These are phyloP conservation scores for Jaculus jaculus DNA, from an alignment of 2,113 vertebrate species.

Conservation along the genomic window DNA sequence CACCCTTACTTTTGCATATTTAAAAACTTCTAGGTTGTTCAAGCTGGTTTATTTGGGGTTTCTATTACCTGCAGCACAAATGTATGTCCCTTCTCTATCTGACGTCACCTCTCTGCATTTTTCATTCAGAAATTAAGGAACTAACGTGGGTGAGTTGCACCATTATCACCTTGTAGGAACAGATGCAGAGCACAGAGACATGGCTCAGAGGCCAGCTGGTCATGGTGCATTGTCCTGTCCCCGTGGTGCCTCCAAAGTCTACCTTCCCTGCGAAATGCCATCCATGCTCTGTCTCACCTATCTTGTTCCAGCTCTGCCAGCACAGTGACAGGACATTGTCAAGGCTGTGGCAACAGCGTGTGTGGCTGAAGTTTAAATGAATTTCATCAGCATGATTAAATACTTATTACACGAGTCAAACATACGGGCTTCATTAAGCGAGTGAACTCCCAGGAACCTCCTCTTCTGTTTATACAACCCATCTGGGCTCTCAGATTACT, in stretches of 20 bases:
- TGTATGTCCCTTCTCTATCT: background rate
- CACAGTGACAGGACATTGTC: constrained; percentile 19
- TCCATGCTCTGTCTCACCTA: background rate
- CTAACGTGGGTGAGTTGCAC: background rate
- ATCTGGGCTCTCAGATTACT: constrained; percentile 83
- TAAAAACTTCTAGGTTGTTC: background rate
- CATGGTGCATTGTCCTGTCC: background rate
- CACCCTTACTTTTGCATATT: background rate
- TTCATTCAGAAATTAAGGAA: background rate
- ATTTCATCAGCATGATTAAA: constrained; percentile 86
- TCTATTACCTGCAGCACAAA: background rate
- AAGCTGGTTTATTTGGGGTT: background rate
- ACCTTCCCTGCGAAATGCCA: constrained; percentile 34
- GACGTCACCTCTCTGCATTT: background rate
- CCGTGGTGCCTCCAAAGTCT: background rate
- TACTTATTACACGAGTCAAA: constrained; percentile 87
- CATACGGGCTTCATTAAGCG: constrained; percentile 85
- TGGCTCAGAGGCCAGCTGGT: background rate
- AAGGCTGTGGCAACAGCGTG: constrained; percentile 67
- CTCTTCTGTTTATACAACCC: constrained; percentile 86
- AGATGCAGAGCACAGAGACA: background rate
- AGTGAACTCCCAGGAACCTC: constrained; percentile 83
- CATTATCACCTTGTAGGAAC: background rate
- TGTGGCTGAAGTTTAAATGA: constrained; percentile 82
- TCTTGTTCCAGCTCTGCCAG: background rate